These are phyloP conservation scores for Macquaria australasica DNA, from an alignment of 2,113 vertebrate species.

Conservation along the genomic window DNA sequence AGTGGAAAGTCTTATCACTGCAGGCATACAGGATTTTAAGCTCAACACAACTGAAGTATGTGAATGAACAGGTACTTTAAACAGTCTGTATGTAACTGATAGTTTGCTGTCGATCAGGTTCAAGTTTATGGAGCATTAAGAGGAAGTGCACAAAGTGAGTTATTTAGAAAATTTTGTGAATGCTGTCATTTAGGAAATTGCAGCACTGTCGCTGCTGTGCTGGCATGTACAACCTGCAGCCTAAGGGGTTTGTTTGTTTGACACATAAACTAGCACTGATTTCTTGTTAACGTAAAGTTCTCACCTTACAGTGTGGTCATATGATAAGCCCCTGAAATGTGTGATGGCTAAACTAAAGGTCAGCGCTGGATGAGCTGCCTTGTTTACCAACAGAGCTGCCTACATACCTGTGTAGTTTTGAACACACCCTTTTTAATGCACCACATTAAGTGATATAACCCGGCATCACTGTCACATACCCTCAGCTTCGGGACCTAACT, in stretches of 20 bases:
- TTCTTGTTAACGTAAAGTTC: neutral
- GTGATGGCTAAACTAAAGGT: neutral
- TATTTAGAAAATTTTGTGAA: neutral
- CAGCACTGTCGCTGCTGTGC: neutral
- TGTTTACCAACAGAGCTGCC: constrained; percentile 36
- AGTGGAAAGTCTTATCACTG: constrained; percentile 19
- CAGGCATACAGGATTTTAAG: neutral
- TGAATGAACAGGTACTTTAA: neutral
- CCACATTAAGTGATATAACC: neutral
- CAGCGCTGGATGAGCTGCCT: neutral
- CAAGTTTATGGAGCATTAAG: neutral
- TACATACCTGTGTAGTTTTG: neutral
- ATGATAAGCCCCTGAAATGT: constrained; percentile 7
- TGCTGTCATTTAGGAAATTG: constrained; percentile 1
- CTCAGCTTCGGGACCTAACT: neutral
- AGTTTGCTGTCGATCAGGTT: neutral
- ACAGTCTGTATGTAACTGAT: too few relatives aligned
- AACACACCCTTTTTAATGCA: neutral
- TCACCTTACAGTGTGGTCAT: neutral
- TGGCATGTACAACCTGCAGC: neutral
- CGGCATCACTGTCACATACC: neutral
- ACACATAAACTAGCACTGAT: neutral
- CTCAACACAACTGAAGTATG: neutral
- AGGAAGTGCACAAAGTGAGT: neutral
- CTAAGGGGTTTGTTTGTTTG: neutral